Evolutionary conservation across 1,140 invertebrate genomes (phyloP).

Genomic region (Drosophila mayri): DNA sequence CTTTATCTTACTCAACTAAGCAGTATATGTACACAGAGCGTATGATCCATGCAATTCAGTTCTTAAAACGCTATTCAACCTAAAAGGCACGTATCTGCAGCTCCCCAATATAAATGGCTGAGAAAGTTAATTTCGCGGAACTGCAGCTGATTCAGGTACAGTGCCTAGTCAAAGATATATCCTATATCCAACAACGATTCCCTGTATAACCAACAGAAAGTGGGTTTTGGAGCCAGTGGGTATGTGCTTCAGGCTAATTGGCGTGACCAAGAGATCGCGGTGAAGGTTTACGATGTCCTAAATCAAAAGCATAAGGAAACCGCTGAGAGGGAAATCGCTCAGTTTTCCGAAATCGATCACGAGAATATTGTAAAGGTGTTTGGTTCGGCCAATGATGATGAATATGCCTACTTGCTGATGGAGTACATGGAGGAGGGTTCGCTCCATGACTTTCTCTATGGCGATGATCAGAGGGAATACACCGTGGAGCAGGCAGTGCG

Average conservation of each 20-base stretch:
- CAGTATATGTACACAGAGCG: background rate
- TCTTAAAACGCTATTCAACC: background rate
- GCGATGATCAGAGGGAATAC: slow-evolving; percentile 3
- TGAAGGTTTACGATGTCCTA: slow-evolving; percentile 3
- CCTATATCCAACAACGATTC: too few species aligned
- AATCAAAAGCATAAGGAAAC: background rate
- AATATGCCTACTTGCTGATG: slow-evolving; percentile 24
- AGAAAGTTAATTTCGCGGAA: slow-evolving; percentile 10
- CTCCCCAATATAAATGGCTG: slow-evolving; percentile 1
- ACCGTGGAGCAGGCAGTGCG: slow-evolving; percentile 12
- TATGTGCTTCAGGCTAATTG: slow-evolving; percentile 9
- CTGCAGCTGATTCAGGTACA: slow-evolving; percentile 9
- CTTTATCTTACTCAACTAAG: slow-evolving; percentile 13
- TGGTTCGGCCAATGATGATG: background rate
- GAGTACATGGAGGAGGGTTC: slow-evolving; percentile 29
- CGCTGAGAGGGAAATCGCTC: slow-evolving; percentile 20
- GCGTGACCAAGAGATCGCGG: slow-evolving; percentile 13
- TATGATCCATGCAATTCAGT: slow-evolving; percentile 2
- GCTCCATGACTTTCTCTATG: slow-evolving; percentile 18
- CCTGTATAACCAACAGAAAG: background rate
- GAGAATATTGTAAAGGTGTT: slow-evolving; percentile 17
- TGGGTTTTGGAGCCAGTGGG: slow-evolving; percentile 9
- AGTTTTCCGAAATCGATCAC: slow-evolving; percentile 8
- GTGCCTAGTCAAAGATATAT: background rate
- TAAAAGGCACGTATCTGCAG: background rate